Base-by-base conservation (phyloP, 2,888 invertebrate genomes). In the Teinopalpus imperialis region DNA sequence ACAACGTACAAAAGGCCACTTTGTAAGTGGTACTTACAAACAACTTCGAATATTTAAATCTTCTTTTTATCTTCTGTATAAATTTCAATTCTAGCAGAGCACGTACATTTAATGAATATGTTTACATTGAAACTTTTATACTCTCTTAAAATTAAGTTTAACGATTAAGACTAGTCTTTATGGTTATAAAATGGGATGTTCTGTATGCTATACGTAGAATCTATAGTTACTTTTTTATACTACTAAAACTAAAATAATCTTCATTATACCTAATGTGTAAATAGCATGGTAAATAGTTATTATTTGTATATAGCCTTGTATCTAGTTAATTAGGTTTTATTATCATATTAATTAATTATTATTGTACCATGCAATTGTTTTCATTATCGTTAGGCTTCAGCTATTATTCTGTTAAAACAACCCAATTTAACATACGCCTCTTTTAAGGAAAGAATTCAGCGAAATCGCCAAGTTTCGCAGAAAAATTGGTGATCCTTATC, bases 211-310 rank as follows among this genome's bases (percentile, higher is more conserved):
- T 16, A 31, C 8, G 10, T 16, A 20, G 2, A 7, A 18, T 20
- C 9, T 18, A 9, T 18, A 32, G 20, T 32, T 1, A 30, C 16
- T 14, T 30, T 30, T 30, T 30, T 16, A 27, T 30, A 30, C 29
- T 31, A 20, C 9, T n/a, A 31, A 6, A 18, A 10, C 10, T 9
- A 18, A 10, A 13, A 3, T 16, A 16, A 16, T 16, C 16, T 16
- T 4, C 4, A 16, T 2, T 16, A 31, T 30, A 6, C 5, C 3
- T 1, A 16, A 9, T 9, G 2, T 32, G 18, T 32, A 32, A 2
- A 32, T 32, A 32, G 18, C 16, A 20, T 20, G 16, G 9, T 6
- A 20, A 16, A 16, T 16, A 3, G 2, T 2, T 16, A 16, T 16
- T 16, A 16, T 16, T 16, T 16, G 16, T 20, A 9, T 9, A 20